Evolutionary conservation across 2,113 vertebrate genomes (phyloP).

Genomic region (Coryphaenoides rupestris): DNA sequence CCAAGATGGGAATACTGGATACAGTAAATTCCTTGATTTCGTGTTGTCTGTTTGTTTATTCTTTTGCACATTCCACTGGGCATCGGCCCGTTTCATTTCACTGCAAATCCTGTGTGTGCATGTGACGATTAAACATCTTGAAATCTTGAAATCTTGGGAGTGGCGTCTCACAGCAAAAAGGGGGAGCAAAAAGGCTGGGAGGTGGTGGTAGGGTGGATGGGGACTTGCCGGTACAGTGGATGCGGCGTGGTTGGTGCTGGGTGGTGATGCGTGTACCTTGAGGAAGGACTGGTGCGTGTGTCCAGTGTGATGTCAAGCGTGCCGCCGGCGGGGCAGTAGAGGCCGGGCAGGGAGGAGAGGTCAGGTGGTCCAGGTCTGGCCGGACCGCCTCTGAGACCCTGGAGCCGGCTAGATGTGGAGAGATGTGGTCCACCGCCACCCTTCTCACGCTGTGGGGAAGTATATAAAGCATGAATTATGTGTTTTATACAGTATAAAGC

Average conservation of each 20-base stretch:
- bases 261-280: no score
- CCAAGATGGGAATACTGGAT: no score
- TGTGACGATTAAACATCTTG: no score
- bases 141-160: no score
- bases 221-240: not conserved
- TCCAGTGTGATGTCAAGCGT: conserved; percentile 79
- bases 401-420: conserved; percentile 72
- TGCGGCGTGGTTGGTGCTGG: not conserved
- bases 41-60: no score
- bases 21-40: no score
- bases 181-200: no score
- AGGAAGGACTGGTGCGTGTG: conserved; percentile 78
- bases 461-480: no score
- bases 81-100: no score
- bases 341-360: conserved; percentile 73
- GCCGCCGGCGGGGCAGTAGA: conserved; percentile 76
- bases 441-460: conserved; percentile 77
- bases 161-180: not conserved
- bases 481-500: no score
- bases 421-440: conserved; percentile 79
- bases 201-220: not conserved
- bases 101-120: no score
- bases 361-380: conserved; percentile 65
- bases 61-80: no score
- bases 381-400: conserved; percentile 68